Percentiles rank a stretch among this genome's conserved stretches.
These are phyloP conservation scores for Prionailurus bengalensis DNA, from an alignment of 2,113 vertebrate species.

Conservation along the genomic window DNA sequence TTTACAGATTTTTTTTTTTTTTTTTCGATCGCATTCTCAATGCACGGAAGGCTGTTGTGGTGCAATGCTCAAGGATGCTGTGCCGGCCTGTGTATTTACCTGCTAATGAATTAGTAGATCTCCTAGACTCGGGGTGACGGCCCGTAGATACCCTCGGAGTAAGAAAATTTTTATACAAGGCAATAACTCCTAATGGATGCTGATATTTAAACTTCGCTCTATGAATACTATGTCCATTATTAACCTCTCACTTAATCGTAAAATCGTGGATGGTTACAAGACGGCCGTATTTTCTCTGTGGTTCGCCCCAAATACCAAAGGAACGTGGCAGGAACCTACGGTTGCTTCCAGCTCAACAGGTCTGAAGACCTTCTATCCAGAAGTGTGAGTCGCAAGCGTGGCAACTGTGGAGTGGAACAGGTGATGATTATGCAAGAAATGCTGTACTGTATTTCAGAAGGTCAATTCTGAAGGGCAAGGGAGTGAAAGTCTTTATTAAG, in stretches of 20 bases:
- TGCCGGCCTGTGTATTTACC: not conserved
- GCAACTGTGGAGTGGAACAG: not conserved
- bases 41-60: no score
- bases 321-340: fast-evolving
- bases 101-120: not conserved
- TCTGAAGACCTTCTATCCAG: not conserved
- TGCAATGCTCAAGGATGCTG: not conserved
- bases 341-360: fast-evolving
- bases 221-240: no score
- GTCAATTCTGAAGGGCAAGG: constrained; percentile 64
- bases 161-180: not conserved
- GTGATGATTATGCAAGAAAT: constrained; percentile 8
- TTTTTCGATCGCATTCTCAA: not conserved
- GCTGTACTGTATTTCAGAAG: constrained; percentile 19
- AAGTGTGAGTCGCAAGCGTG: not conserved
- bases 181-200: not conserved
- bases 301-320: not conserved
- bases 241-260: not conserved
- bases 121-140: no score
- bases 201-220: not conserved
- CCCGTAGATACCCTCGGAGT: fast-evolving
- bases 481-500: constrained; percentile 47
- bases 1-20: not conserved
- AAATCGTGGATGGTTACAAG: not conserved
- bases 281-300: not conserved